These are phyloP conservation scores for Chrysemys picta DNA, from an alignment of 2,113 vertebrate species.

Conservation along the genomic window DNA sequence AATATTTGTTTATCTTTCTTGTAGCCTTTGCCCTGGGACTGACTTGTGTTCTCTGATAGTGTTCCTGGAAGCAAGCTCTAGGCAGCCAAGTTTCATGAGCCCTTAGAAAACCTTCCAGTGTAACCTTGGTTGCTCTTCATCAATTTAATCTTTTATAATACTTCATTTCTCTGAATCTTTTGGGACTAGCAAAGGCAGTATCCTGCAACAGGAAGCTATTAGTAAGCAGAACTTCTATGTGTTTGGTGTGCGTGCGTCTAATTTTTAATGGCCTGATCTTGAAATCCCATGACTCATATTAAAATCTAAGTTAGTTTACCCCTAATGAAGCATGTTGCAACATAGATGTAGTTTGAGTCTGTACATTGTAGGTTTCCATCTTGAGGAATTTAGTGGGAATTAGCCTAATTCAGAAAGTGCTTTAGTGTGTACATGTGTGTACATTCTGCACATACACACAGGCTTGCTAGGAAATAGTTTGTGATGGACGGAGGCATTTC, in stretches of 20 bases:
- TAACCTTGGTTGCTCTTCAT: background rate
- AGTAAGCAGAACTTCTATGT: background rate
- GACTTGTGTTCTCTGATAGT: background rate
- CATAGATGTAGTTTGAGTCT: background rate
- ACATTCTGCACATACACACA: fast-evolving
- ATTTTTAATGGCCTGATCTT: background rate
- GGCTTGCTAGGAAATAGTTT: background rate
- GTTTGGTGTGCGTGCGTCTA: too few species aligned
- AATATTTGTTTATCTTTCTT: background rate
- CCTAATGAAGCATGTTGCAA: fast-evolving
- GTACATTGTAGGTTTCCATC: background rate
- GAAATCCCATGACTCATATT: background rate
- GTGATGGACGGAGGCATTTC: background rate
- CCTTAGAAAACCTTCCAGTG: background rate
- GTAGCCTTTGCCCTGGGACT: background rate
- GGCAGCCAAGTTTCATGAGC: background rate
- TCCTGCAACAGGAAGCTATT: too few species aligned
- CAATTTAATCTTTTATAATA: background rate
- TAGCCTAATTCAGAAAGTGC: background rate
- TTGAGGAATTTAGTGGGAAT: background rate
- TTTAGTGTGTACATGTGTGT: background rate
- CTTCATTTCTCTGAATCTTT: background rate
- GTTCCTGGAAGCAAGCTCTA: background rate
- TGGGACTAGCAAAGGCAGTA: too few species aligned
- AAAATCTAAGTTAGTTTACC: background rate